These are phyloP conservation scores for Carlito syrichta DNA, from an alignment of 2,113 vertebrate genomes.

Conservation along the genomic window DNA sequence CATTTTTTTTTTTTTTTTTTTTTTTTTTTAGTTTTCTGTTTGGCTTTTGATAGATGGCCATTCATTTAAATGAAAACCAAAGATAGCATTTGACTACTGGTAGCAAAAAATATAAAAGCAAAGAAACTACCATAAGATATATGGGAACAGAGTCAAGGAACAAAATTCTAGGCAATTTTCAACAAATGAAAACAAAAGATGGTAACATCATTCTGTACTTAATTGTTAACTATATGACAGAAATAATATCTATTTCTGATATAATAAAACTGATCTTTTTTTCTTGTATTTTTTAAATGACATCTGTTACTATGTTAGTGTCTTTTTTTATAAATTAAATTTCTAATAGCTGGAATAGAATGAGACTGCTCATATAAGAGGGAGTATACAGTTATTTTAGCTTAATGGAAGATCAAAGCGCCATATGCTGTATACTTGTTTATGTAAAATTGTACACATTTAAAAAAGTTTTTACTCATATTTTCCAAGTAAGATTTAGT, in stretches of 20 bases:
- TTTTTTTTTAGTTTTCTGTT: slow-evolving; percentile 24
- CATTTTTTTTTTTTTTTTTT: neutral
- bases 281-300: slow-evolving; percentile 69
- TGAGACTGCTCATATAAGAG: neutral
- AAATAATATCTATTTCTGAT: slow-evolving; percentile 75
- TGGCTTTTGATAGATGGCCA: neutral
- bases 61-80: slow-evolving; percentile 41
- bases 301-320: slow-evolving; percentile 66
- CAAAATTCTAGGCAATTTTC: slow-evolving; percentile 48
- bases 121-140: neutral
- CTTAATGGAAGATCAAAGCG: neutral
- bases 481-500: slow-evolving; percentile 16
- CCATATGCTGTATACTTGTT: slow-evolving; percentile 26
- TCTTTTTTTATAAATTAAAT: slow-evolving; percentile 69
- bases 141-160: neutral
- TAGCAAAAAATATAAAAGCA: slow-evolving; percentile 33
- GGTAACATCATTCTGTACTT: slow-evolving; percentile 40
- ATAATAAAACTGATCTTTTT: slow-evolving; percentile 77
- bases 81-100: slow-evolving; percentile 23
- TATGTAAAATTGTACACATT: slow-evolving; percentile 21
- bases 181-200: slow-evolving; percentile 62
- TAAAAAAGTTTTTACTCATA: neutral
- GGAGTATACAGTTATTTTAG: neutral
- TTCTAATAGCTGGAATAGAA: slow-evolving; percentile 49
- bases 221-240: slow-evolving; percentile 70